Conservation (phyloP, 2,113 vertebrate species). For the Climacteris rufus region DNA sequence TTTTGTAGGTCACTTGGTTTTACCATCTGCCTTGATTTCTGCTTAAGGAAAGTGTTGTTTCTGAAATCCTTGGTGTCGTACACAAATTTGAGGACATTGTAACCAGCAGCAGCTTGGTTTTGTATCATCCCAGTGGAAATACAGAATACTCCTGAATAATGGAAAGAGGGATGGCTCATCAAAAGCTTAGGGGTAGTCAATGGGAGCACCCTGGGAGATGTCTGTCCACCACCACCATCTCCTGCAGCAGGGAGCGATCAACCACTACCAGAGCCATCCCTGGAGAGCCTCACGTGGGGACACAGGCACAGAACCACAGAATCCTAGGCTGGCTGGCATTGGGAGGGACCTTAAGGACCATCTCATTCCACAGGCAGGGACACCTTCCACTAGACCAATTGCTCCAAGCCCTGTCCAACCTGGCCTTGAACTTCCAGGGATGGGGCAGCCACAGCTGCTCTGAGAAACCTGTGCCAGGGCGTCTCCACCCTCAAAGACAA, state of each 20-base stretch:
- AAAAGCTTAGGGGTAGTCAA: not conserved
- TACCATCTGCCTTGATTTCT: constrained; percentile 43
- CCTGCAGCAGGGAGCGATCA: not conserved
- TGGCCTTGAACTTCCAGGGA: not conserved
- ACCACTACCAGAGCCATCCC: accelerated
- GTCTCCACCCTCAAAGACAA: not conserved
- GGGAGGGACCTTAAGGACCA: not conserved
- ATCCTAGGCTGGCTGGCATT: not conserved
- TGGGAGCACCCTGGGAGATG: not conserved
- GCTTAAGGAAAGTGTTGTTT: not conserved
- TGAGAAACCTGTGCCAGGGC: not conserved
- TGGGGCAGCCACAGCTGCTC: not conserved
- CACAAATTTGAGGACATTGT: accelerated
- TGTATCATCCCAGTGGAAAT: not conserved
- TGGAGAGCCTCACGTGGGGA: not conserved
- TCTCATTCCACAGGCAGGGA: not conserved
- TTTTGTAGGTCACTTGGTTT: constrained; percentile 33
- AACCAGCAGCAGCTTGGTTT: not conserved
- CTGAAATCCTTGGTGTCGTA: not conserved
- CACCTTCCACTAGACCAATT: not conserved
- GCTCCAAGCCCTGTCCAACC: not conserved
- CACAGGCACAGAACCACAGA: not conserved
- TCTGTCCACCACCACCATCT: too few relatives aligned
- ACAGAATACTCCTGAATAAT: not conserved
- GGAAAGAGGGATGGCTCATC: not conserved